Base-by-base conservation (phyloP, 2,888 invertebrate genomes). In the Drosophila gaucha region DNA sequence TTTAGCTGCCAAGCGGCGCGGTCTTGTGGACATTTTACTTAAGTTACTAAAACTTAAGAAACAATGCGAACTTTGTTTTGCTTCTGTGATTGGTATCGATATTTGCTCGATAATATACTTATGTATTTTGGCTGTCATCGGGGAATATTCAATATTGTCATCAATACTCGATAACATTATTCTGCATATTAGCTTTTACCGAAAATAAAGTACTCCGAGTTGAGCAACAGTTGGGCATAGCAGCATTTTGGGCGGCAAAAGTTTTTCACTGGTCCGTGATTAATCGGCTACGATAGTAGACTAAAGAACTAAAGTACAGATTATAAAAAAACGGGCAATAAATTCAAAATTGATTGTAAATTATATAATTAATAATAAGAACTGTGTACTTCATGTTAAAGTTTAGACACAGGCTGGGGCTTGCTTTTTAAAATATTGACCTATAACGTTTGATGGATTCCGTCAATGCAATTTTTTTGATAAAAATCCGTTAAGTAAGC, bases 1-100 rank as follows among this genome's bases (percentile, higher is more conserved):
- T 14, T 44, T 18, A 5, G 89, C 78, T 14, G 80, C 90, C n/a
- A 51, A 52, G 10, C 91, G 72, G 8, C 78, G 69, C 1, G 80
- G 78, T n/a, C 82, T 51, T 0, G 38, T 14, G 1, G 78, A 67
- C 82, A 82, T 85, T 54, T 60, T 22, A n/a, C 36, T 4, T 6
- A 14, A 9, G 9, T 16, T 2, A 10, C 1, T 16, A 18, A 2
- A 20, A 0, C 35, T 14, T 36, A 46, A 18, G n/a, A 24, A 35
- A 28, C 5, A 24, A 36, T 26, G 1, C 10, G 10, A 26, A 16
- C 10, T 33, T 30, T 30, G 8, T 6, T 1, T 28, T 26, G n/a
- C 3, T 14, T 12, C 8, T 46, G 10, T 10, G 0, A 8, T 2
- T 22, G 5, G n/a, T 31, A 62, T 41, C 43, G 26, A 55, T 51